These are phyloP conservation scores for Desmophyllum pertusum DNA, from an alignment of 92 coral and sea anemone species.

Conservation along the genomic window DNA sequence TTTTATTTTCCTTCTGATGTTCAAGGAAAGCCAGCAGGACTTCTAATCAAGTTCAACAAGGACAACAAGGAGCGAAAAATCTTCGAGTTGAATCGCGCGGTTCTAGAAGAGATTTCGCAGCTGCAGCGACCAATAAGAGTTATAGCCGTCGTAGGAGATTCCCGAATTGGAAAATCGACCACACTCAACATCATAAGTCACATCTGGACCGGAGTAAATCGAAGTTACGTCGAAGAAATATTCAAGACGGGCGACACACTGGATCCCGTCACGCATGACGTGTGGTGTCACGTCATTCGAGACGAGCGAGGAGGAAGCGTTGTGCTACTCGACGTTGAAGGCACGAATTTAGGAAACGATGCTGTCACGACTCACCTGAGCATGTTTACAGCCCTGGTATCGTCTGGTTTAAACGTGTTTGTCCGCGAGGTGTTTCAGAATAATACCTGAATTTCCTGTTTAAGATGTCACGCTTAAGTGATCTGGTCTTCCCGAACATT, in stretches of 20 bases:
- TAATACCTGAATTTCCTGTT: background rate
- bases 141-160: conserved; percentile 22
- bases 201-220: conserved; percentile 9
- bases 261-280: conserved; percentile 40
- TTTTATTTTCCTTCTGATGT: background rate
- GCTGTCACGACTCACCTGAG: background rate
- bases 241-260: conserved; percentile 37
- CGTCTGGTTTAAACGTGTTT: background rate
- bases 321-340: conserved; percentile 20
- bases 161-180: conserved; percentile 45
- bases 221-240: conserved; percentile 19
- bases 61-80: background rate
- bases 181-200: conserved; percentile 28
- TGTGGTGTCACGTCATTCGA: conserved; percentile 26
- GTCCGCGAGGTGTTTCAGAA: background rate
- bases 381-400: conserved; percentile 17
- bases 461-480: conserved; percentile 27
- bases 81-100: conserved; percentile 29
- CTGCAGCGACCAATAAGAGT: conserved; percentile 39
- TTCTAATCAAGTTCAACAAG: background rate
- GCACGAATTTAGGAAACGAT: conserved; percentile 10
- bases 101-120: conserved; percentile 2
- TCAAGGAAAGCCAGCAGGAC: background rate
- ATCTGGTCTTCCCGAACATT: conserved; percentile 17
- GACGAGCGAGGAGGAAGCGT: background rate